Evolutionary conservation across 1,140 invertebrate species (phyloP).

Genomic region (Eurosta solidaginis): DNA sequence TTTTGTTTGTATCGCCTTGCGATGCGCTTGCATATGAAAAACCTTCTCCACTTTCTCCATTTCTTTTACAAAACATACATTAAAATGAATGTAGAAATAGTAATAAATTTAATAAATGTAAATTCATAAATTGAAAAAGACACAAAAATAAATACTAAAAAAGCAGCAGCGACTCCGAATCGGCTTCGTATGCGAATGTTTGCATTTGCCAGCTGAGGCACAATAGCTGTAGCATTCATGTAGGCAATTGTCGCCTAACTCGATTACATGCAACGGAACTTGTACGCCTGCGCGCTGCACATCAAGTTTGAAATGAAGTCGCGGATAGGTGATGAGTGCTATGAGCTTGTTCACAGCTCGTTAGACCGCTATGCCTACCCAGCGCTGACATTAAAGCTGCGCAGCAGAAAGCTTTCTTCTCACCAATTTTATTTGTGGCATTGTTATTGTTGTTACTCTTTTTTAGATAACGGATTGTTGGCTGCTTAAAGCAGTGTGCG

Average conservation of each 20-base stretch:
- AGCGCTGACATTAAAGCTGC: neutral
- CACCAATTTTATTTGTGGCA: neutral
- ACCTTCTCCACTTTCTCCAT: conserved; percentile 45
- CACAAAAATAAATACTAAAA: neutral
- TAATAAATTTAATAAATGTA: too few species aligned
- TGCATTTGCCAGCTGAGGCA: neutral
- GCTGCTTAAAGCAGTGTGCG: neutral
- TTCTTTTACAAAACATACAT: conserved; percentile 32
- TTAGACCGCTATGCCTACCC: neutral
- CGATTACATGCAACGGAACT: neutral
- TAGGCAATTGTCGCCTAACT: conserved; percentile 3
- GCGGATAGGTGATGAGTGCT: neutral
- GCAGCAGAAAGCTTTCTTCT: neutral
- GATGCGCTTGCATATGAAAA: conserved; percentile 34
- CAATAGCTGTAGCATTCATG: neutral
- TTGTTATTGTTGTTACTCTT: neutral
- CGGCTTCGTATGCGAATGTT: neutral
- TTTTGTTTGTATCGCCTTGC: neutral
- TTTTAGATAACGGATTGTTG: neutral
- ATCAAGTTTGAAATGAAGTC: neutral
- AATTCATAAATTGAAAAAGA: too few species aligned
- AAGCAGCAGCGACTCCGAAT: neutral
- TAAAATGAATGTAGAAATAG: conserved; percentile 48
- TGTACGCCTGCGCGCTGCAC: neutral
- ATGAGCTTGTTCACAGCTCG: neutral